These are phyloP conservation scores for Criorhina ranunculi DNA, from an alignment of 2,888 invertebrate genomes.

Conservation along the genomic window DNA sequence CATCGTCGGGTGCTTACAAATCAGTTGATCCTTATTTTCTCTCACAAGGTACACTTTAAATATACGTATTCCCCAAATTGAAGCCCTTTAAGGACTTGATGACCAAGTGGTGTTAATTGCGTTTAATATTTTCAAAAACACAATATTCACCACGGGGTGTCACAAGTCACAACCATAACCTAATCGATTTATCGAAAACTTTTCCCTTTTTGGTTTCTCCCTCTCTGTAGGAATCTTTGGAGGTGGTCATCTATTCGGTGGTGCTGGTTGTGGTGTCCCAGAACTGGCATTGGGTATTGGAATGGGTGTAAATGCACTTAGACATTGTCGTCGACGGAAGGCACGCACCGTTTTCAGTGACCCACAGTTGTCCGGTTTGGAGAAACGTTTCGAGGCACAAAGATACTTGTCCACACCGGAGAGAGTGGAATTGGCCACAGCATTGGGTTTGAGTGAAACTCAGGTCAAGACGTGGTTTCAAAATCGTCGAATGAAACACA, in stretches of 20 bases:
- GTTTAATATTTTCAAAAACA: constrained; percentile 56
- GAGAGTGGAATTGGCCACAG: constrained; percentile 96
- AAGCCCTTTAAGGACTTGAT: not conserved
- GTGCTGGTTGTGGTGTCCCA: constrained; percentile 82
- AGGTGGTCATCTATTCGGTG: constrained; percentile 83
- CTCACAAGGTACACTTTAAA: constrained; percentile 87
- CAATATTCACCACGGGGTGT: constrained; percentile 65
- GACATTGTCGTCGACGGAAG: constrained; percentile 97
- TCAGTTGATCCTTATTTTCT: constrained; percentile 90
- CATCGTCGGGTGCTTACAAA: constrained; percentile 88
- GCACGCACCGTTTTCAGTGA: constrained; percentile 97
- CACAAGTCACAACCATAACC: constrained; percentile 65
- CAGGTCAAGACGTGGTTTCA: constrained; percentile 99
- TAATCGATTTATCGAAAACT: constrained; percentile 72
- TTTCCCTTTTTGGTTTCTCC: constrained; percentile 56
- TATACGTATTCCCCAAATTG: not conserved
- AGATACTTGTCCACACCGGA: constrained; percentile 98
- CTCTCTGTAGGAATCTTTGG: constrained; percentile 82
- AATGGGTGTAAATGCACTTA: constrained; percentile 88
- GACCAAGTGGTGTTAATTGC: constrained; percentile 50
- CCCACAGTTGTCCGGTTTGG: constrained; percentile 93
- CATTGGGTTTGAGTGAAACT: constrained; percentile 96
- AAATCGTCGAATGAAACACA: constrained; percentile 98
- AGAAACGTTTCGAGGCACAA: constrained; percentile 97
- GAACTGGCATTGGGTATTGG: constrained; percentile 84